A percentile compares a stretch with the other conserved stretches of the same genome.
phyloP scores from a whole-genome alignment of 2,797 vertebrate genomes.

The Rhyacichthys aspro region DNA sequence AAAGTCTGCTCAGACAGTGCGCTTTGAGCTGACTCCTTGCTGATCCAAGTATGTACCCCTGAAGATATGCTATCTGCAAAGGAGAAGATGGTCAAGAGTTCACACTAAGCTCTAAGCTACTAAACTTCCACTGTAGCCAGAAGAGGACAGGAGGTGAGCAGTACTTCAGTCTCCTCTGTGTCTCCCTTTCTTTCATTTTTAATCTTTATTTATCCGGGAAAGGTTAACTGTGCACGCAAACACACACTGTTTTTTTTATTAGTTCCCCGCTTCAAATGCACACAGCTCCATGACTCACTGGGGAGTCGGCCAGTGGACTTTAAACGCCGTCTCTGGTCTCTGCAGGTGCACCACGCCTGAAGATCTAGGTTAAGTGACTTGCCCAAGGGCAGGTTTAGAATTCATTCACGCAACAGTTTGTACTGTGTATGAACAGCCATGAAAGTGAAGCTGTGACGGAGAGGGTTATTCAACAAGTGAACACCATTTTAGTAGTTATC shows the following conservation, averaged over 20 bases:
- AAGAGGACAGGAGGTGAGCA: conserved; percentile 30
- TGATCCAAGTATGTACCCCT: conserved; percentile 56
- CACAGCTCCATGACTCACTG: conserved; percentile 37
- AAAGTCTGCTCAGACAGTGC: conserved; percentile 27
- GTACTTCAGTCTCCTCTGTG: conserved; percentile 24
- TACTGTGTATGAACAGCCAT: conserved; percentile 1
- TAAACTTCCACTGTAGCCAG: conserved; percentile 20
- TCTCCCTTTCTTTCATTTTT: conserved; percentile 43
- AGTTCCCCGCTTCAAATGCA: conserved; percentile 37
- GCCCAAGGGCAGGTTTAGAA: conserved; percentile 28
- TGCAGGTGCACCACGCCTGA: conserved; percentile 29
- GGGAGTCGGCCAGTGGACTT: conserved; percentile 38
- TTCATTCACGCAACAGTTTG: conserved; percentile 5
- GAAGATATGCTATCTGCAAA: conserved; percentile 71
- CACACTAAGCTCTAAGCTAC: conserved; percentile 40
- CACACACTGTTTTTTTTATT: conserved; percentile 23
- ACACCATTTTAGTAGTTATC: neutral
- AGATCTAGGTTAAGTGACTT: conserved; percentile 47
- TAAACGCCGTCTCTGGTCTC: conserved; percentile 21
- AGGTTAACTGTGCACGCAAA: conserved; percentile 51
- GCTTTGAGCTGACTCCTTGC: conserved; percentile 54
- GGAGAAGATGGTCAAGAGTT: conserved; percentile 64
- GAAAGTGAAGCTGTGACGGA: neutral
- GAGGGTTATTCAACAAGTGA: neutral
- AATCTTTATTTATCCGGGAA: conserved; percentile 56